Percentiles rank a stretch among this genome's conserved stretches.
Conservation (phyloP, 1,140 invertebrate genomes). For the Phymastichus coffea region DNA sequence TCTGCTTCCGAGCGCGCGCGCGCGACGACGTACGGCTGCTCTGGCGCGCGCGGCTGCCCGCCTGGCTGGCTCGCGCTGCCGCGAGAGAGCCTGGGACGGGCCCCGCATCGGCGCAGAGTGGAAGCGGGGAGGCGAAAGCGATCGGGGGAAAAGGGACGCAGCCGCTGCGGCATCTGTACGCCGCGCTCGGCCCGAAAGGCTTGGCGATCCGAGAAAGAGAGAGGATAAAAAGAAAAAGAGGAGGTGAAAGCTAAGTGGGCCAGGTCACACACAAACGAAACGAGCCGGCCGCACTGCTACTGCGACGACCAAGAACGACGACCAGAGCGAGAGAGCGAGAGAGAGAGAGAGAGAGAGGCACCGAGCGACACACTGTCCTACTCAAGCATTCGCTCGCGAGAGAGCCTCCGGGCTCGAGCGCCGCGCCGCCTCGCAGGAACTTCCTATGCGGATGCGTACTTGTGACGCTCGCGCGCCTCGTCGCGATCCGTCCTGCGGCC, state of each 20-base stretch:
- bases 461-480: too few relatives aligned
- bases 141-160: conserved; percentile 15
- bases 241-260: conserved; percentile 54
- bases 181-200: too few relatives aligned
- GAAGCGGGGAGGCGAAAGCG: too few relatives aligned
- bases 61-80: too few relatives aligned
- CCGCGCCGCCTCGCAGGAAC: too few relatives aligned
- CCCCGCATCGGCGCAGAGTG: too few relatives aligned
- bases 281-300: conserved; percentile 39
- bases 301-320: conserved; percentile 41
- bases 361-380: conserved; percentile 58
- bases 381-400: conserved; percentile 34
- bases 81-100: too few relatives aligned
- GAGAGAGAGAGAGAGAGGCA: too few relatives aligned
- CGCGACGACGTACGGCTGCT: conserved; percentile 39
- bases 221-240: too few relatives aligned
- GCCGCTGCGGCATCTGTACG: neutral
- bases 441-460: too few relatives aligned
- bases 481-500: too few relatives aligned
- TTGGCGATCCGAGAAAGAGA: neutral
- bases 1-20: conserved; percentile 49
- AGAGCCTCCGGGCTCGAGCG: neutral
- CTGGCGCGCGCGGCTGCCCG: conserved; percentile 46
- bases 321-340: too few relatives aligned
- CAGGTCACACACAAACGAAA: conserved; percentile 44